Conservation (phyloP, 2,113 vertebrate species). For the Aptenodytes patagonicus region DNA sequence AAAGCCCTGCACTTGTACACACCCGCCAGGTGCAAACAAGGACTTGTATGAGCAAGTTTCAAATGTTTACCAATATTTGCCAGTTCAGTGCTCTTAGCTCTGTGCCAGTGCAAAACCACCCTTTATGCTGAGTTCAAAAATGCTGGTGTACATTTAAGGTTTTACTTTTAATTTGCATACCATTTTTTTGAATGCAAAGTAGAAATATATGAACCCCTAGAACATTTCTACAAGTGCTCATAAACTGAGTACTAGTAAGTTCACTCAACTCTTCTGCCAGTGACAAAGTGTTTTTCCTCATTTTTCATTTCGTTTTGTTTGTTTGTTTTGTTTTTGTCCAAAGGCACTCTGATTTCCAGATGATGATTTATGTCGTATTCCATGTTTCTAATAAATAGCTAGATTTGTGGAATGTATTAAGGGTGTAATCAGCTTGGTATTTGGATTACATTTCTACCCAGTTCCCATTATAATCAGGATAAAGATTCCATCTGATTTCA, state of each 20-base stretch:
- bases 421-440: neutral
- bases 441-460: neutral
- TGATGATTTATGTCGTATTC: neutral
- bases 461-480: neutral
- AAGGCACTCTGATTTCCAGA: neutral
- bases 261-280: neutral
- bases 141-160: neutral
- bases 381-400: neutral
- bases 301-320: neutral
- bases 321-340: neutral
- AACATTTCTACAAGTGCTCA: neutral
- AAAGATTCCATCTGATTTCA: conserved; percentile 9
- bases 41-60: neutral
- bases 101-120: neutral
- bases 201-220: neutral
- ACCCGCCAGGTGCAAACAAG: neutral
- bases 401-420: neutral
- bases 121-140: neutral
- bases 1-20: neutral
- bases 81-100: neutral
- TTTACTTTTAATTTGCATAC: neutral
- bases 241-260: neutral
- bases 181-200: neutral
- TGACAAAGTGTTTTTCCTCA: neutral
- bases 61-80: neutral